Base-by-base conservation (phyloP, 2,797 vertebrate genomes). In the Pogonophryne albipinna region DNA sequence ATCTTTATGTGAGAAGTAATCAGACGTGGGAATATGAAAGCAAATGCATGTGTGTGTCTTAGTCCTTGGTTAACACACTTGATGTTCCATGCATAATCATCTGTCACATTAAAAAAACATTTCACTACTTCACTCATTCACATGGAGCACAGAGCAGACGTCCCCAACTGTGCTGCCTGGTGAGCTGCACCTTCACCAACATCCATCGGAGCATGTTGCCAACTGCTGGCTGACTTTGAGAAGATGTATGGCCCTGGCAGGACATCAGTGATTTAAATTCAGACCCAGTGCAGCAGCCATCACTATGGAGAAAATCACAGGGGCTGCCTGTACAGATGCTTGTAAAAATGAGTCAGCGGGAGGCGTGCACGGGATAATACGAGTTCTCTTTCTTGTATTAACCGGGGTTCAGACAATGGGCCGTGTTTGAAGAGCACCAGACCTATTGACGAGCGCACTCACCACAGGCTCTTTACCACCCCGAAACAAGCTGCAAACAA, bases 371-470 rank as follows among this genome's bases (percentile, higher is more conserved):
- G 68, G 67, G 67, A 78, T 66, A 69, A 74, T 19, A 55, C 5
- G 11, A 45, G 45, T 64, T 63, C 81, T 9, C 88, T 63, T 69
- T 76, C 71, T 80, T 73, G 79, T 63, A 52, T 67, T 71, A 73
- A 76, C 73, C 58, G 14, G 65, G 68, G 44, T 73, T 70, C 66
- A 87, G 80, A 92, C 79, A 87, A 85, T 70, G 70, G 49, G 49
- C 45, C 60, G 59, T 85, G 85, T 87, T 91, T 87, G 83, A 73
- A 87, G 81, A 84, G 76, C 62, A 76, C 59, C 79, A 86, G 84
- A 85, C 67, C 51, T 85, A 89, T 84, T 85, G 85, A 90, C 70
- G 67, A 84, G 65, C 14, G 27, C 63, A 31, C 70, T 76, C 83
- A 71, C 81, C 60, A 73, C 72, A 60, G 79, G 74, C 57, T 55